Percentiles rank a stretch among this genome's conserved stretches.
Evolutionary conservation across 35 echinoderm and acorn worm species (phyloP).

Genomic region (Apostichopus parvimensis): DNA sequence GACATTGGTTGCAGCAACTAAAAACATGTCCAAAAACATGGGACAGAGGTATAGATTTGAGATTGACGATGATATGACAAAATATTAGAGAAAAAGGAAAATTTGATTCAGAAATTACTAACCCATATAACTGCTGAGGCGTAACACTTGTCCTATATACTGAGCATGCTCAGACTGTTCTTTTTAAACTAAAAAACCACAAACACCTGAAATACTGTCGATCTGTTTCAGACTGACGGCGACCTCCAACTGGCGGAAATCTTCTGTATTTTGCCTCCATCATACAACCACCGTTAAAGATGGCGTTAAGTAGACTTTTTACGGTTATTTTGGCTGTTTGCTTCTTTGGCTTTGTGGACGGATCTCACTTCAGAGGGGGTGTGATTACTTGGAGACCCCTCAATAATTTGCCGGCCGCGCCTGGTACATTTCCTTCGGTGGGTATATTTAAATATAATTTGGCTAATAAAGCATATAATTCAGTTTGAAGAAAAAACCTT

Average conservation of each 20-base stretch:
- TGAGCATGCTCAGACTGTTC: not conserved
- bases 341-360: not conserved
- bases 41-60: too few species aligned
- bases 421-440: not conserved
- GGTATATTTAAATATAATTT: not conserved
- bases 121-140: not conserved
- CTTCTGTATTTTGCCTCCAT: too few species aligned
- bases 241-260: too few species aligned
- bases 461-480: too few species aligned
- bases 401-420: not conserved
- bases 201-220: not conserved
- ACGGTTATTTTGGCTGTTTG: not conserved
- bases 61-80: too few species aligned
- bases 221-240: not conserved
- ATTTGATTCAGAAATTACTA: too few species aligned
- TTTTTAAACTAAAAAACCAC: not conserved
- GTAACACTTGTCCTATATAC: not conserved
- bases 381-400: not conserved
- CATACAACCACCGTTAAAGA: not conserved
- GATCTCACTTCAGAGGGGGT: constrained; percentile 41
- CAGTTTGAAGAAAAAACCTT: too few species aligned
- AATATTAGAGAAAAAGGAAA: too few species aligned
- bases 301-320: not conserved
- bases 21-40: too few species aligned
- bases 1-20: too few species aligned